These are phyloP conservation scores for Monochamus alternatus DNA, from an alignment of 2,888 invertebrate species.

Conservation along the genomic window DNA sequence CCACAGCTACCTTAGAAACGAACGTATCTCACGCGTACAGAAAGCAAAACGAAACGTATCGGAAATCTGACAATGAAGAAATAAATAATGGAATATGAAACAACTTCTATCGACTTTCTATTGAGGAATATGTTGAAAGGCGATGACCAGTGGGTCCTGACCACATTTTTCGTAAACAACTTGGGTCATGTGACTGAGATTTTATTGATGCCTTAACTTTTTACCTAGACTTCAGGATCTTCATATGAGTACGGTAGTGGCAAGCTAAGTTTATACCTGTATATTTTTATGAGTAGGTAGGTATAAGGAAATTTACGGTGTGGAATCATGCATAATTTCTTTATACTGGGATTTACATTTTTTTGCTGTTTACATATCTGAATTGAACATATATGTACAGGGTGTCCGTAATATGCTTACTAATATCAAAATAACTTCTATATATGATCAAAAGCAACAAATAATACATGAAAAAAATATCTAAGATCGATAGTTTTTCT, in stretches of 20 bases:
- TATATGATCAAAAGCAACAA: too few species aligned
- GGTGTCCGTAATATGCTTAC: too few species aligned
- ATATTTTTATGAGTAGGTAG: too few species aligned
- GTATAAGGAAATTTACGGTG: too few species aligned
- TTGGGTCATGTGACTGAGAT: not conserved
- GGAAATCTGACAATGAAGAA: conserved; percentile 47
- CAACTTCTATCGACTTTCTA: conserved; percentile 11
- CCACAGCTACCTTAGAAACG: conserved; percentile 47
- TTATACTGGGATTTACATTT: too few species aligned
- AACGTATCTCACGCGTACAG: conserved; percentile 29
- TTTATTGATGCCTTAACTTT: not conserved
- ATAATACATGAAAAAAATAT: too few species aligned
- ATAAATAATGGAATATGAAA: conserved; percentile 41
- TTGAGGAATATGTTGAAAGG: conserved; percentile 22
- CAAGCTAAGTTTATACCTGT: not conserved
- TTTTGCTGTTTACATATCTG: too few species aligned
- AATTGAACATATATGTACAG: too few species aligned
- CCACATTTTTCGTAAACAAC: conserved; percentile 32
- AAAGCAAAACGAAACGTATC: conserved; percentile 41
- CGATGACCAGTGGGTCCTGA: conserved; percentile 28
- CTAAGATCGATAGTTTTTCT: too few species aligned
- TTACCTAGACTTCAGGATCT: not conserved
- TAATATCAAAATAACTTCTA: too few species aligned
- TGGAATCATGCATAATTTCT: too few species aligned
- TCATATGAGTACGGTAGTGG: not conserved